Base-by-base conservation (phyloP, 2,113 vertebrate genomes). In the Cynoglossus semilaevis region DNA sequence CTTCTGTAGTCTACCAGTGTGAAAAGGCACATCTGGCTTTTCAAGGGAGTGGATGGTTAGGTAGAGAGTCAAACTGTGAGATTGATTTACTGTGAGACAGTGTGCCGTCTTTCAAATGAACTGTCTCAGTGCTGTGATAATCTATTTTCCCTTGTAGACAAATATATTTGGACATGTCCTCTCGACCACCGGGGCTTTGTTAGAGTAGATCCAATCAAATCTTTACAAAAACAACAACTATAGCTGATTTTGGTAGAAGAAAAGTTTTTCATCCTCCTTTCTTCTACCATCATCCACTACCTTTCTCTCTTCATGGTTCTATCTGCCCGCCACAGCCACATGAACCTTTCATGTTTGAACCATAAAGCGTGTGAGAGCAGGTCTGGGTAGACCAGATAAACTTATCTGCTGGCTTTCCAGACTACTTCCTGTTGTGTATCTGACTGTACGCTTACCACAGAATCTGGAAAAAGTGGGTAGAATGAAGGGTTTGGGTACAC, bases 331-430 rank as follows among this genome's bases (percentile, higher is more conserved):
- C 60, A 48, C 53, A 75, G 45, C 40, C 16, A 50, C 65, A 63
- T 71, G 61, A 59, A 79, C 59, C 63, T 73, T 58, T 76, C 66
- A 66, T 67, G 54, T 52, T 58, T 46, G 43, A 70, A 57, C 48
- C 63, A 15, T 69, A 48, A 72, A 75, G 68, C 70, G 55, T 66
- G 68, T 12, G 15, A 69, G 75, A 47, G 66, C 54, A 46, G 15
- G 58, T 75, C 74, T 85, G 82, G 55, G 65, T 41, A 52, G 67
- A 50, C 70, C 45, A 76, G 70, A 83, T 82, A 85, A 86, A 79
- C 67, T 83, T 69, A 77, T 72, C 79, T 29, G 58, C 60, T 63
- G 68, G 53, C 59, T 63, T 49, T 75, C 65, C 59, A 69, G 51
- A 51, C 67, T 63, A 41, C 50, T 60, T 58, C 22, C 3, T 29